Conservation (phyloP, 1,140 invertebrate genomes). For the Orius insidiosus region DNA sequence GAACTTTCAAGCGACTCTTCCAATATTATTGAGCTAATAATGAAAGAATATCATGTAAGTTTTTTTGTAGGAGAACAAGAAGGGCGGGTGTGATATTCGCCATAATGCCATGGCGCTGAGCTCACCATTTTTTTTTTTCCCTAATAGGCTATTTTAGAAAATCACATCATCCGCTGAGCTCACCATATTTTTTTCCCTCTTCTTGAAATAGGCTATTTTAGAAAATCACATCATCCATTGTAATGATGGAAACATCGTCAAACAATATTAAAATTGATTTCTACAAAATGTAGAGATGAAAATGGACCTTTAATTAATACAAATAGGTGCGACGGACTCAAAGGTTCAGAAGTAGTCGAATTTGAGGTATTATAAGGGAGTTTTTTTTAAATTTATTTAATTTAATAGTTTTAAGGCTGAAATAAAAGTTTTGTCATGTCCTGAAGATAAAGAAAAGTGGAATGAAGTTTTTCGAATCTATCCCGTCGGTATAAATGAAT, state of each 20-base stretch:
- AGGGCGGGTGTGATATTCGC: no score
- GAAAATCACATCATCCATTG: slow-evolving; percentile 84
- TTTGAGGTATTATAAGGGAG: no score
- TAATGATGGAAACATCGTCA: slow-evolving; percentile 83
- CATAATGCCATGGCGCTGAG: no score
- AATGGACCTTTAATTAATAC: slow-evolving; percentile 39
- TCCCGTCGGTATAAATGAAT: slow-evolving; percentile 82
- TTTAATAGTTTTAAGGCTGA: slow-evolving; percentile 34
- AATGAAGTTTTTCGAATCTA: slow-evolving; percentile 71
- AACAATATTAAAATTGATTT: slow-evolving; percentile 68
- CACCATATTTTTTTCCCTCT: no score
- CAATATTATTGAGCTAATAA: slow-evolving; percentile 83
- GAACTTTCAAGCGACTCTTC: slow-evolving; percentile 72
- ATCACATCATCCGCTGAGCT: no score
- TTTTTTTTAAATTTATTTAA: slow-evolving; percentile 5
- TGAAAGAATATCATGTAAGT: slow-evolving; percentile 72
- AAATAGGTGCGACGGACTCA: slow-evolving; percentile 68
- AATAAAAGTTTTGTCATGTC: slow-evolving; percentile 55
- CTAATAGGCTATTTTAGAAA: no score
- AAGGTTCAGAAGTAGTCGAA: slow-evolving; percentile 22
- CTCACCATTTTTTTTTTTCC: no score
- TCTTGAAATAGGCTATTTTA: no score
- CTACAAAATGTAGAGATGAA: slow-evolving; percentile 61
- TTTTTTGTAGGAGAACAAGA: no score
- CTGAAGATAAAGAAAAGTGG: slow-evolving; percentile 54